Percentiles rank a stretch among this genome's conserved stretches.
Evolutionary conservation across 37 sponge, comb jelly and placozoan species (phyloP).

Genomic region (Halichondria panicea): DNA sequence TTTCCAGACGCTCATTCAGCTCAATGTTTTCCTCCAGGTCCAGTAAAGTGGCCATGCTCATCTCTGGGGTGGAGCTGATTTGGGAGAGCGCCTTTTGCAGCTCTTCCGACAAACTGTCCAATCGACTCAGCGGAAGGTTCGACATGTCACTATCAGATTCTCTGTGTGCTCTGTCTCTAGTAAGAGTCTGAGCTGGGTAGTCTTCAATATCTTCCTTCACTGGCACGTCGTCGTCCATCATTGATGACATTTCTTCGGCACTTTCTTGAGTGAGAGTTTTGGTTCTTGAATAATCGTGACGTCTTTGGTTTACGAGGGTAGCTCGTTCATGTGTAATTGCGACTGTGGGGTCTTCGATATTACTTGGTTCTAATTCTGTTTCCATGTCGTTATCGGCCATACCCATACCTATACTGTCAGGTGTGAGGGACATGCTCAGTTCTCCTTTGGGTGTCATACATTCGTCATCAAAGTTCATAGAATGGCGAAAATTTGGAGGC

Average conservation of each 20-base stretch:
- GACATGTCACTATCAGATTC: no score
- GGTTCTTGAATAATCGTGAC: not conserved
- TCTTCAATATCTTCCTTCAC: not conserved
- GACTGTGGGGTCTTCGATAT: no score
- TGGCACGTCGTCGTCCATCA: not conserved
- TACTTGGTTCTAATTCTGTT: no score
- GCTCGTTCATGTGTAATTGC: not conserved
- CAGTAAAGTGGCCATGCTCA: slow-evolving; percentile 26
- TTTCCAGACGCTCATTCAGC: slow-evolving; percentile 2
- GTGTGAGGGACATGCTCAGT: no score
- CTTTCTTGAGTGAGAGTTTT: not conserved
- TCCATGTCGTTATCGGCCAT: no score
- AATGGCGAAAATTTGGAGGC: no score
- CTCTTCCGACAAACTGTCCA: slow-evolving; percentile 5
- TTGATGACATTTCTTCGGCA: not conserved
- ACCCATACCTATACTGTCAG: no score
- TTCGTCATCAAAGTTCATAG: no score
- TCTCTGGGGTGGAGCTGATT: slow-evolving; percentile 11
- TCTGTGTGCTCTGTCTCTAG: no score
- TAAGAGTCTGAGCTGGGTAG: not conserved
- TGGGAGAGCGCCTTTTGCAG: slow-evolving; percentile 6
- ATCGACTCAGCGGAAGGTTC: no score
- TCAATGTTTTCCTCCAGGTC: slow-evolving; percentile 17
- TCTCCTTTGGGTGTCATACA: no score
- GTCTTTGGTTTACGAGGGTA: not conserved